phyloP scores from a whole-genome alignment of 2,888 invertebrate genomes.

The Chrysolina oricalcia region DNA sequence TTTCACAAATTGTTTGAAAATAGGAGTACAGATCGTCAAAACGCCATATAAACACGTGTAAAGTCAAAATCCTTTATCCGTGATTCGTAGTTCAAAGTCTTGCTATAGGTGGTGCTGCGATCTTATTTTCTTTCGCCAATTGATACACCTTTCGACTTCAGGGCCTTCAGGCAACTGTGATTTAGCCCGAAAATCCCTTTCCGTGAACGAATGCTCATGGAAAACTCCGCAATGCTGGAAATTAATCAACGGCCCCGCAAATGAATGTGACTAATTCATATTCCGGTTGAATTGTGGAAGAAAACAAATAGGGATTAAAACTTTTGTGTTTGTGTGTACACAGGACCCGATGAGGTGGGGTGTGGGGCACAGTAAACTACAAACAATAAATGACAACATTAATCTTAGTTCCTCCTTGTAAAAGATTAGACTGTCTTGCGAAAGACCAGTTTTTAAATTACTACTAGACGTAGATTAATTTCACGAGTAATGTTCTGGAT shows the following conservation, averaged over 20 bases:
- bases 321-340: background rate
- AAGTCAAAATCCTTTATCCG: too few species aligned
- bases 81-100: too few species aligned
- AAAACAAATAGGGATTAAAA: conserved; percentile 21
- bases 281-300: conserved; percentile 21
- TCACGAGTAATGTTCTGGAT: background rate
- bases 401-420: conserved; percentile 25
- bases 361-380: background rate
- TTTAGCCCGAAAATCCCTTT: background rate
- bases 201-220: background rate
- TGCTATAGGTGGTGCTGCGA: too few species aligned
- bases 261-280: conserved; percentile 20
- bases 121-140: too few species aligned
- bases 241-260: conserved; percentile 7
- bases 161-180: background rate
- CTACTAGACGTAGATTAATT: conserved; percentile 5
- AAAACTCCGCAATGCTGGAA: background rate
- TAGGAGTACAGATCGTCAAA: too few species aligned
- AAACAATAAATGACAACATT: conserved; percentile 26
- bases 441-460: conserved; percentile 8
- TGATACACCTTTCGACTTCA: too few species aligned
- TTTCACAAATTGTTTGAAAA: too few species aligned
- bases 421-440: conserved; percentile 27
- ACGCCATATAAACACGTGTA: too few species aligned
- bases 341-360: conserved; percentile 1